Evolutionary conservation across 1,140 invertebrate species (phyloP).

Genomic region (Bombus sylvicola): DNA sequence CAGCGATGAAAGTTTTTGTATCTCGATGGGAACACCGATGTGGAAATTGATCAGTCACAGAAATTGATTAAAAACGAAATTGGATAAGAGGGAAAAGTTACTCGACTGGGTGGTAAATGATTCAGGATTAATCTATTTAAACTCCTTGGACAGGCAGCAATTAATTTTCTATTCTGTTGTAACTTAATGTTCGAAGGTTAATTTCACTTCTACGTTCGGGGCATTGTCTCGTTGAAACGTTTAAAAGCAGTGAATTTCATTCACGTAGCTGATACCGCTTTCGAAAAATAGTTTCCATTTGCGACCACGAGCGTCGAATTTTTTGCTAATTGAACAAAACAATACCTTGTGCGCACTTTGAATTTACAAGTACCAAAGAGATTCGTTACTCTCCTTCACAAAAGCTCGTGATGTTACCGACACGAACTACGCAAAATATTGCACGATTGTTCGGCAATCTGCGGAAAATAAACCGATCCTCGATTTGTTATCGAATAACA

Average conservation of each 20-base stretch:
- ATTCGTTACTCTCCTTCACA: not conserved
- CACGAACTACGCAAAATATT: not conserved
- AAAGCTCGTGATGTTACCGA: not conserved
- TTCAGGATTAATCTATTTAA: not conserved
- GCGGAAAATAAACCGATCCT: not conserved
- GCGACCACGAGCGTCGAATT: not conserved
- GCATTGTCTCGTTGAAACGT: not conserved
- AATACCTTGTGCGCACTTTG: not conserved
- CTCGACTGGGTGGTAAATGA: not conserved
- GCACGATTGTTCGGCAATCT: not conserved
- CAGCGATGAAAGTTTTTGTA: not conserved
- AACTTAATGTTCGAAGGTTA: not conserved
- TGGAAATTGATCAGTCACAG: not conserved
- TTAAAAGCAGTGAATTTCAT: not conserved
- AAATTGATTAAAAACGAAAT: not conserved
- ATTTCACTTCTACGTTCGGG: no score
- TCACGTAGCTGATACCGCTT: not conserved
- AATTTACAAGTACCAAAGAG: not conserved
- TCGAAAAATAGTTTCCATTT: not conserved
- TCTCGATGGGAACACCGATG: no score
- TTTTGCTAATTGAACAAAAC: not conserved
- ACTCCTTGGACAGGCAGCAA: not conserved
- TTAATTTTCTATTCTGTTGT: not conserved
- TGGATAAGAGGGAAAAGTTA: not conserved
- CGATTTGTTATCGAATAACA: not conserved